phyloP scores from a whole-genome alignment of 2,113 vertebrate genomes.

The Tragelaphus buxtoni region DNA sequence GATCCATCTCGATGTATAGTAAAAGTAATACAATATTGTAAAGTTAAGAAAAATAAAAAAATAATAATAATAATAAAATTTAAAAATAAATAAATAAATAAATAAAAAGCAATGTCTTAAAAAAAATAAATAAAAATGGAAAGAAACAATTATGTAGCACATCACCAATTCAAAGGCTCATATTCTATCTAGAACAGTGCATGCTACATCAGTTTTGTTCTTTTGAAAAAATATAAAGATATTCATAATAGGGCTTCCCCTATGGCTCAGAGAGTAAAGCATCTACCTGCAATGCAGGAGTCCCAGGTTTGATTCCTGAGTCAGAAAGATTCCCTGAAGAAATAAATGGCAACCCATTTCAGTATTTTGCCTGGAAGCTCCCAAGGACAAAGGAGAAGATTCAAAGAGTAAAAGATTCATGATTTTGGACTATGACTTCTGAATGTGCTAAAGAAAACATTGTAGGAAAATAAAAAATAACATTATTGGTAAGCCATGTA shows the following conservation, averaged over 20 bases:
- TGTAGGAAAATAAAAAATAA: neutral
- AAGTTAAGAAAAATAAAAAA: no score
- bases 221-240: constrained; percentile 1
- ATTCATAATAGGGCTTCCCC: neutral
- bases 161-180: neutral
- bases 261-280: neutral
- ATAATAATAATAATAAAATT: no score
- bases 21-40: no score
- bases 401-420: neutral
- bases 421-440: neutral
- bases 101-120: no score
- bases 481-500: neutral
- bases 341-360: neutral
- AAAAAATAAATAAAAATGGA: no score
- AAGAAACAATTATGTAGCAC: neutral
- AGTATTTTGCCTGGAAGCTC: neutral
- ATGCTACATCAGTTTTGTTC: neutral
- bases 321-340: neutral
- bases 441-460: neutral
- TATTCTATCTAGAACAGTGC: neutral
- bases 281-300: neutral
- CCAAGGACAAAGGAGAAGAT: neutral
- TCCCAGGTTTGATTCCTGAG: neutral
- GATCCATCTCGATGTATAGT: no score
- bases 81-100: no score